phyloP scores from a whole-genome alignment of 2,888 invertebrate genomes.

The Hyposoter dolosus region DNA sequence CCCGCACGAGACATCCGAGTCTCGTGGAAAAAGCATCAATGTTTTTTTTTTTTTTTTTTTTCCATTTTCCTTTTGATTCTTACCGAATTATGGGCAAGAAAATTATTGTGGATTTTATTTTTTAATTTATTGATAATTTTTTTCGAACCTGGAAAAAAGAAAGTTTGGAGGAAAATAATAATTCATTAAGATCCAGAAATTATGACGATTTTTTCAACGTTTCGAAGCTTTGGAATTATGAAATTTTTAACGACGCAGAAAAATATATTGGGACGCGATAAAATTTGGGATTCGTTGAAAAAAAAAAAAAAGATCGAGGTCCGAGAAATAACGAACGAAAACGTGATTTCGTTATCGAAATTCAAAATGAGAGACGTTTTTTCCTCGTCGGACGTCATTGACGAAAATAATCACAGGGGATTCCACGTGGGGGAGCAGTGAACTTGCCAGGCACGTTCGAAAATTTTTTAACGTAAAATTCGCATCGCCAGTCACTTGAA shows the following conservation, averaged over 20 bases:
- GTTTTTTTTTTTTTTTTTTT: conserved; percentile 3
- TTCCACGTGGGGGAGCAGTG: conserved; percentile 17
- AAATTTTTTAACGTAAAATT: conserved; percentile 1
- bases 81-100: not conserved
- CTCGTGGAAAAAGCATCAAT: conserved; percentile 17
- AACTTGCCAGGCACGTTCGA: conserved; percentile 27
- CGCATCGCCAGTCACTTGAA: conserved; percentile 5
- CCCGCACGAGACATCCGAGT: conserved; percentile 48
- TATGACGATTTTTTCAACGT: not conserved
- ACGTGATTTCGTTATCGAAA: conserved; percentile 47
- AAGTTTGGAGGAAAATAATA: too few relatives aligned
- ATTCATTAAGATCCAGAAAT: not conserved
- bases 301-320: not conserved
- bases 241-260: not conserved
- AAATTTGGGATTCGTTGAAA: not conserved
- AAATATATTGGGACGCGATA: too few relatives aligned
- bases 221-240: not conserved
- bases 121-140: not conserved
- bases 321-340: not conserved
- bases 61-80: not conserved
- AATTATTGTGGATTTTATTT: too few relatives aligned
- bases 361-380: not conserved
- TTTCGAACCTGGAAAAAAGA: not conserved
- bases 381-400: conserved; percentile 2
- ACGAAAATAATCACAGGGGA: conserved; percentile 24